A percentile compares a stretch with the other conserved stretches of the same genome.
Conservation (phyloP, 2,113 vertebrate genomes). For the Myiagra hebetior region DNA sequence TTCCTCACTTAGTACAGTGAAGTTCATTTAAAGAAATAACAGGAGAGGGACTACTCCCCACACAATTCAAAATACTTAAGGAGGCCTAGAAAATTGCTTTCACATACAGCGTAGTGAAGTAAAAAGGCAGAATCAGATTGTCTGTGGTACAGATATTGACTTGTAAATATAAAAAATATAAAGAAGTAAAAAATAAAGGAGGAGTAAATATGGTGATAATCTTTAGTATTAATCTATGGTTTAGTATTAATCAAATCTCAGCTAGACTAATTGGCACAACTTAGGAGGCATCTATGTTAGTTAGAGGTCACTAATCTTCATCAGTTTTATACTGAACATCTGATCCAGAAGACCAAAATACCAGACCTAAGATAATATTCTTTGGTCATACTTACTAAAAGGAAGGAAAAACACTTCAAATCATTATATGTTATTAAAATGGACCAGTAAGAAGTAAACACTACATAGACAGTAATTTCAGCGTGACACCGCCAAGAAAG, state of each 20-base stretch:
- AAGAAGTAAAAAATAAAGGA: background rate
- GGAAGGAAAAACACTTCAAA: background rate
- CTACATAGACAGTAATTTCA: background rate
- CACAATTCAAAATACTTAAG: background rate
- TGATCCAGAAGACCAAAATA: background rate
- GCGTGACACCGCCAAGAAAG: rapidly evolving
- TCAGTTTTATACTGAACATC: background rate
- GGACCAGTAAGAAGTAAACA: background rate
- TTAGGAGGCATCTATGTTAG: background rate
- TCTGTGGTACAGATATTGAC: background rate
- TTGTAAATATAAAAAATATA: background rate
- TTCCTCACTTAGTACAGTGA: background rate
- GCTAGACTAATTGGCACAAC: background rate
- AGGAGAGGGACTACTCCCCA: background rate
- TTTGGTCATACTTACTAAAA: background rate
- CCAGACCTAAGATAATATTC: background rate
- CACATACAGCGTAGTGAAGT: background rate
- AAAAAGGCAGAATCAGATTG: background rate
- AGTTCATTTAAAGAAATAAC: background rate
- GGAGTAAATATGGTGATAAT: background rate
- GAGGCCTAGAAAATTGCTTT: background rate
- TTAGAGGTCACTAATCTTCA: background rate
- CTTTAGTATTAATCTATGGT: background rate
- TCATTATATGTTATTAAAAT: background rate
- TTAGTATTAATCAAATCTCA: background rate